Evolutionary conservation across 1,140 invertebrate genomes (phyloP).

Genomic region (Archivesica marissinica): DNA sequence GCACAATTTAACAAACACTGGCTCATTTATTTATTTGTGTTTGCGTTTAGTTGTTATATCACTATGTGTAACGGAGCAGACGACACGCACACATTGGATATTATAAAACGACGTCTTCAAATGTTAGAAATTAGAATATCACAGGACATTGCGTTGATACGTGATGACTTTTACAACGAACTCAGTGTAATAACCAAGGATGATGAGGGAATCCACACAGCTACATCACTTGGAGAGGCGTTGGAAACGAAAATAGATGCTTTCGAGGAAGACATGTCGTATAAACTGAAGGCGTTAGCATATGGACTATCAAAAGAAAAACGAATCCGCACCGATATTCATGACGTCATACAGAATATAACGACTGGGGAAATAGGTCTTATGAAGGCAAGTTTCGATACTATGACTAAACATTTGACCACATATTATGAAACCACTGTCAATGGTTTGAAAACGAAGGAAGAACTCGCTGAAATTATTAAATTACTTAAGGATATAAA

Average conservation of each 20-base stretch:
- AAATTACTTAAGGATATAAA: background rate
- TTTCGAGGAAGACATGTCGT: background rate
- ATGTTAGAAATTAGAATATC: background rate
- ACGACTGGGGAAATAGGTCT: background rate
- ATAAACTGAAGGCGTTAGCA: background rate
- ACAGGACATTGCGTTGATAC: background rate
- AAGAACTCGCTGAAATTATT: background rate
- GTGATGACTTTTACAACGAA: background rate
- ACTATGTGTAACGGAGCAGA: background rate
- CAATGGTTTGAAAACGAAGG: background rate
- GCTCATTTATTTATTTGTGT: too few relatives aligned
- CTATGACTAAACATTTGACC: background rate
- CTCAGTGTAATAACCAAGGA: background rate
- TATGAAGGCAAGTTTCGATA: background rate
- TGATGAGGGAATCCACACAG: too few relatives aligned
- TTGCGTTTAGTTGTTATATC: background rate
- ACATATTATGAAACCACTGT: background rate
- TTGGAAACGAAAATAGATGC: background rate
- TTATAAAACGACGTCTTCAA: background rate
- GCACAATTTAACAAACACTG: too few relatives aligned
- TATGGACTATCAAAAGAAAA: constrained; percentile 8
- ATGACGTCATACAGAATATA: background rate
- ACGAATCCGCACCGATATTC: background rate
- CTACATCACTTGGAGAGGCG: background rate
- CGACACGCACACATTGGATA: background rate